Conservation (phyloP, 1,140 invertebrate genomes). For the Teleogryllus occipitalis region DNA sequence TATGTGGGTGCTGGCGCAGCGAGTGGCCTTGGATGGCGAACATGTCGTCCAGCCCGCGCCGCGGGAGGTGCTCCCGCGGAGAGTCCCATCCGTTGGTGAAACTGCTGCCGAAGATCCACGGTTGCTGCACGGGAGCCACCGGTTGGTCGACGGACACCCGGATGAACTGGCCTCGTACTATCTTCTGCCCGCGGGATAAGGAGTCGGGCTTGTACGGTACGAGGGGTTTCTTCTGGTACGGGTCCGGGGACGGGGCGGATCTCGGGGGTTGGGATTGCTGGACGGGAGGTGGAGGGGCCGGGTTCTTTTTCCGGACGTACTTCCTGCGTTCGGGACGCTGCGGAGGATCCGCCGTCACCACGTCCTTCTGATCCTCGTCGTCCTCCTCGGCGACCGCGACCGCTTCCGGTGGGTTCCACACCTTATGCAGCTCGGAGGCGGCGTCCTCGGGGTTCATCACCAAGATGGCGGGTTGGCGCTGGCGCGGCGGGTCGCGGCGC, state of each 20-base stretch:
- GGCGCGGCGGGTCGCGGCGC: conserved; percentile 13
- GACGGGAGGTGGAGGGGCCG: conserved; percentile 24
- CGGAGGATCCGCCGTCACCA: conserved; percentile 23
- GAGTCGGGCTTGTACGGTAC: not conserved
- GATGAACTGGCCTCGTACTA: conserved; percentile 33
- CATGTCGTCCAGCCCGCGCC: not conserved
- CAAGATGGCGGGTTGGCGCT: conserved; percentile 22
- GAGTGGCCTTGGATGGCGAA: not conserved
- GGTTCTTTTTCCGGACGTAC: conserved; percentile 28
- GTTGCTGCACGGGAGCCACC: conserved; percentile 10
- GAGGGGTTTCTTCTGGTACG: not conserved
- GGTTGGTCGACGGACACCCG: conserved; percentile 26
- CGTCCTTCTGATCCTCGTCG: not conserved
- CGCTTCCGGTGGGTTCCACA: conserved; percentile 14
- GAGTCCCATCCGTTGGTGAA: not conserved
- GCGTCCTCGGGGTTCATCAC: conserved; percentile 10
- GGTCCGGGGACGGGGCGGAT: not conserved
- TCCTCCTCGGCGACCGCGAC: not conserved
- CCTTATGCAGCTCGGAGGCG: conserved; percentile 14
- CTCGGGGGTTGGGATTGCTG: not conserved
- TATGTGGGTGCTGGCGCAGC: conserved; percentile 8
- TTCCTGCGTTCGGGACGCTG: conserved; percentile 31
- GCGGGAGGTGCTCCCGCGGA: not conserved
- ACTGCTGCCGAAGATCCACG: conserved; percentile 9
- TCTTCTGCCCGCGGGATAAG: conserved; percentile 21